Evolutionary conservation across 2,113 vertebrate genomes (phyloP), one percentile per base, ranked within the genome.

Genomic region (Labrus mixtus): DNA sequence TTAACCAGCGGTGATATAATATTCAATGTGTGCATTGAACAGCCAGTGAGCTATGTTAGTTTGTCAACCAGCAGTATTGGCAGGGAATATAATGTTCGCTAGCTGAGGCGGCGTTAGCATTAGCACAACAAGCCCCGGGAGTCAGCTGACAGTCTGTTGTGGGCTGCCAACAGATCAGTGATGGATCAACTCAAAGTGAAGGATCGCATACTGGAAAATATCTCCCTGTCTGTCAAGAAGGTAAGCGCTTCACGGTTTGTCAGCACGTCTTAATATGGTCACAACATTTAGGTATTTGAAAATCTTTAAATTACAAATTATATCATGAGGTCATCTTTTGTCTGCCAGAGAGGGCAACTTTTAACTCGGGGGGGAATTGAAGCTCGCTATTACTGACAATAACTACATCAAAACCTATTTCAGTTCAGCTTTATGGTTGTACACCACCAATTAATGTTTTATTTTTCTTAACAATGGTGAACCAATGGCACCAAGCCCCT

Each of bases 111-210:
- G 68, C 23, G 45, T 72, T 89, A 90, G 92, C 89, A 43, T 85
- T 79, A 90, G 82, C 82, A 84, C 53, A 87, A 88, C 79, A 80
- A 72, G 63, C 62, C 51, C 9, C 25, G 36, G 57, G 73, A 85
- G 86, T 93, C 93, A 94, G 92, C 93, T 95, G 93, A 94, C 90
- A 74, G 88, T 17, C 79, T 70, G 67, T 87, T 79, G 93, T 51
- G 62, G 86, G 84, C 88, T 84, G 80, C 80, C 81, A 61, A 78
- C 84, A 83, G 68, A 68, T 61, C 86, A 84, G 91, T 58, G 87
- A 98, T 98, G 97, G 97, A 97, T 93, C 95, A 96, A 70, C 95
- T 95, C 33, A 96, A 97, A 96, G 96, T 97, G 75, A 98, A 98
- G 94, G 97, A 98, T 91, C 95, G 97, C 76, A 99, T 99, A 89